Base-by-base conservation (phyloP, 2,113 vertebrate species). In the Macrotus californicus region DNA sequence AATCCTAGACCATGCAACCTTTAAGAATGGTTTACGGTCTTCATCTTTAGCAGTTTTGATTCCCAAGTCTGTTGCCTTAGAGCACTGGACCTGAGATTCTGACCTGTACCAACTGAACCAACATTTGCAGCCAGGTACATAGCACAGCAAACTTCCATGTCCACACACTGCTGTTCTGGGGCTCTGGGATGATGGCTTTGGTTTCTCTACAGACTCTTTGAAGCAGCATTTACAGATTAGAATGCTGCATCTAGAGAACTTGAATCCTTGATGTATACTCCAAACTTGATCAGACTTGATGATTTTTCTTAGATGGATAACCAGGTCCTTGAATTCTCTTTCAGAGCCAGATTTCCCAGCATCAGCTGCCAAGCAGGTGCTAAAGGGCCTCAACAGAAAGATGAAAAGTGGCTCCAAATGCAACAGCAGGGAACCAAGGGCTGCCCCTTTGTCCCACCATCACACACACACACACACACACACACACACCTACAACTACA, bases 51-150 rank as follows among this genome's bases (percentile, higher is more conserved):
- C 97, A 69, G 98, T 99, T 97, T 98, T 98, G 96, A 76, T 95
- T 98, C 98, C 98, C 97, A 98, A 98, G 97, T 98, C 97, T 92
- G 98, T 91, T 59, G 98, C 98, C 96, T 98, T 98, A 70, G 97
- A 98, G 97, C 98, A 98, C 98, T 98, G 98, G 91, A 98, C 98
- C 77, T 98, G 98, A 96, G 97, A 98, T 98, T 98, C 98, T 97
- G 98, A 2, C 98, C 95, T 98, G 98, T 87, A 98, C 98, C 13
- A 98, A 98, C 94, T 98, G 98, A 98, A 98, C 98, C 98, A 99
- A 98, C 98, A 98, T 98, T 24, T 98, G 97, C 94, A 98, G 98
- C 10, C 98, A 93, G 2, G 12, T 43, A 36, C 36, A 98, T 98
- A 87, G 98, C 98, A 1, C 98, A 98, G 97, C 98, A 54, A 98